These are phyloP conservation scores for Onthophagus sagittarius DNA, from an alignment of 2,888 invertebrate species.

Conservation along the genomic window DNA sequence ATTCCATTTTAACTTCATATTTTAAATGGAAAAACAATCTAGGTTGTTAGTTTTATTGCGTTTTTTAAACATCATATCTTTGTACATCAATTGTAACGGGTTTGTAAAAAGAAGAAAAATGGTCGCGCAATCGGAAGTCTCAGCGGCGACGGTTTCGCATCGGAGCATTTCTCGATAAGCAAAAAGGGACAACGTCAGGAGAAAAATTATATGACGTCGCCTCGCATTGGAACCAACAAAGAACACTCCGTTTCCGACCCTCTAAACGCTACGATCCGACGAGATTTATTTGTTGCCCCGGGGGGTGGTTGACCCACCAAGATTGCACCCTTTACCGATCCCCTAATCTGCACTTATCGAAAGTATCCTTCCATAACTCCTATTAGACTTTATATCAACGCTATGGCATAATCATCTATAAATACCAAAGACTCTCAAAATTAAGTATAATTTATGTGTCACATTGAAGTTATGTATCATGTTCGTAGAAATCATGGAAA, in stretches of 20 bases:
- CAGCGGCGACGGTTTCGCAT: not conserved
- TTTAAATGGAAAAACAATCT: not conserved
- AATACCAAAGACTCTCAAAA: not conserved
- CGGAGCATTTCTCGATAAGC: not conserved
- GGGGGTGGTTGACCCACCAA: not conserved
- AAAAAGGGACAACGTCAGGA: not conserved
- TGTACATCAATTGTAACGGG: not conserved
- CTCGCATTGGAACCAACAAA: not conserved
- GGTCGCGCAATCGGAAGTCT: not conserved
- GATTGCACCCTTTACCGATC: not conserved
- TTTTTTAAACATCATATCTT: not conserved
- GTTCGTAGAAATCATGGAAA: too few relatives aligned
- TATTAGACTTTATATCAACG: not conserved
- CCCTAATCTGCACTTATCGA: not conserved
- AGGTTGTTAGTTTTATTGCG: not conserved
- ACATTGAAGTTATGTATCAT: too few relatives aligned
- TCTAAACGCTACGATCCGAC: not conserved
- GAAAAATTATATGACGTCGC: not conserved
- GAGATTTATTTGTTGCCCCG: not conserved
- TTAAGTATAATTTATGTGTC: not conserved
- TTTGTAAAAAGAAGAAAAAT: not conserved
- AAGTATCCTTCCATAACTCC: not conserved
- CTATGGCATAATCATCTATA: not conserved
- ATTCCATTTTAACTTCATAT: not conserved
- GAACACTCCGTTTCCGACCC: not conserved